Evolutionary conservation across 2,888 invertebrate species (phyloP), one percentile per base, ranked within the genome.

Genomic region (Empis livida): DNA sequence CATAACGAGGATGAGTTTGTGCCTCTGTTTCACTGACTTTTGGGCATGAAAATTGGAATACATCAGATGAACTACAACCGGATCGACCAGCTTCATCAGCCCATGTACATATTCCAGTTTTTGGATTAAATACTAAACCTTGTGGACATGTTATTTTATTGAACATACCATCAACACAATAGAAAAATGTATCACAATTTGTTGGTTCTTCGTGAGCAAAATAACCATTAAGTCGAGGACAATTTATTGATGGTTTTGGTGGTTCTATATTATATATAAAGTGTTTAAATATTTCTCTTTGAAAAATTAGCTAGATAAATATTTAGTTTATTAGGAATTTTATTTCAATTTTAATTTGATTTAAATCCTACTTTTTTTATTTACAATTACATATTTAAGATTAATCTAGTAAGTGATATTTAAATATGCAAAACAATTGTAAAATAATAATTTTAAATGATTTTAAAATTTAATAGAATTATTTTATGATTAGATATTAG

Each of bases 51-150:
- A 92, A 92, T 57, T 80, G 74, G 70, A 91, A 89, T 32, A 91
- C 80, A 41, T 91, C 91, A 71, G 80, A 76, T 10, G 89, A 84
- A 3, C 84, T 83, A 63, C 92, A 92, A 13, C 87, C 87, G 61
- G 78, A 79, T 68, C 89, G 85, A 64, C 89, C 86, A 9, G 91
- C 90, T 63, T 91, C 89, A 71, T 92, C 90, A 1, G 92, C 82
- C 92, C 92, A 92, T 16, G 88, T 87, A 67, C 92, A 92, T 58
- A 90, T 92, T 51, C 91, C 91, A 39, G 83, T 84, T 64, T 83
- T 85, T 55, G 87, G 85, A 60, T 87, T 89, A 71, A 91, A 92
- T 11, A 91, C 90, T 47, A 93, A 70, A 0, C 91, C 90, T 42
- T 76, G 79, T 0, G 92, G 91, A 53, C 92, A 93, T 1, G 82